phyloP scores from a whole-genome alignment of 2,888 invertebrate species.

The Nebria brevicollis region DNA sequence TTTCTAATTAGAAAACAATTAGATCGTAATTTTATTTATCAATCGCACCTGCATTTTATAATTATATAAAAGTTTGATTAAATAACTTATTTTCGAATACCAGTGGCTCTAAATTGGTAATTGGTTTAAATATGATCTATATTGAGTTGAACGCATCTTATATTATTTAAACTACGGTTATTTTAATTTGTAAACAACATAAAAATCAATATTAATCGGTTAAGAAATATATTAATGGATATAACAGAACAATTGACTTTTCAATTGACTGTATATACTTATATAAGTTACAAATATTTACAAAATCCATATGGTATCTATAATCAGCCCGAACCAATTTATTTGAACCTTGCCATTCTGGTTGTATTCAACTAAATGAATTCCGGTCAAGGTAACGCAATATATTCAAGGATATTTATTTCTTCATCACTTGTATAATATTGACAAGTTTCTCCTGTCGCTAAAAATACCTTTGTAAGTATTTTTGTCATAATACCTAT shows the following conservation, averaged over 20 bases:
- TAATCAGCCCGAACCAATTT: conserved; percentile 28
- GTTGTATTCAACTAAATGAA: conserved; percentile 31
- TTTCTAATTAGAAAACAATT: too few relatives aligned
- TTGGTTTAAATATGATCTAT: too few relatives aligned
- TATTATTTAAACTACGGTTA: too few relatives aligned
- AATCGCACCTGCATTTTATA: too few relatives aligned
- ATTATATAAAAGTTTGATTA: too few relatives aligned
- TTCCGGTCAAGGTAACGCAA: conserved; percentile 37
- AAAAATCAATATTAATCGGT: not conserved
- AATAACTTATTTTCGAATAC: too few relatives aligned
- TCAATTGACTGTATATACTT: not conserved
- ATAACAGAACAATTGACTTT: not conserved
- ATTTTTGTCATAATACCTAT: not conserved
- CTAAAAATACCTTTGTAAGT: conserved; percentile 26
- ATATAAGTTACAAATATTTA: not conserved
- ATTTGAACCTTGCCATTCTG: conserved; percentile 39
- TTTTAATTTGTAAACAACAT: not conserved
- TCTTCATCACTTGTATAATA: conserved; percentile 29
- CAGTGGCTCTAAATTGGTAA: too few relatives aligned
- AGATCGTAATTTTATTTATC: too few relatives aligned
- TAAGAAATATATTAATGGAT: not conserved
- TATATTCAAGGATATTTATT: conserved; percentile 44
- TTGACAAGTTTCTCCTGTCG: conserved; percentile 32
- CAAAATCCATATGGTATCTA: not conserved
- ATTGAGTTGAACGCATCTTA: too few relatives aligned